These are phyloP conservation scores for Bagarius yarrelli DNA, from an alignment of 2,113 vertebrate genomes.

Conservation along the genomic window DNA sequence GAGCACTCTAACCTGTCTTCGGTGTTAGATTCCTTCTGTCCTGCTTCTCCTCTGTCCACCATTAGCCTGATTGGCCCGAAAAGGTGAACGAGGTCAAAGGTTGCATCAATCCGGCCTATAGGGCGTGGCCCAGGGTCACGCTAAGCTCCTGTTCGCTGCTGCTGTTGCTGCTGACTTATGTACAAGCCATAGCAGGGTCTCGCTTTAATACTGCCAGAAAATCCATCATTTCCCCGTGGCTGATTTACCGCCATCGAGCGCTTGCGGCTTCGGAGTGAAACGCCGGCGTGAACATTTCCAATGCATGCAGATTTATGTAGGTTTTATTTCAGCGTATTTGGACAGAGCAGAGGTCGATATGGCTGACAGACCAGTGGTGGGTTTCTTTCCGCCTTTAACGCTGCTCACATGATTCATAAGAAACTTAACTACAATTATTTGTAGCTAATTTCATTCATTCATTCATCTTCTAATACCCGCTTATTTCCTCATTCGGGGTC, in stretches of 20 bases:
- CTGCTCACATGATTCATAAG: background rate
- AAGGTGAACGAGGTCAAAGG: conserved; percentile 70
- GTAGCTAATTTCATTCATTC: background rate
- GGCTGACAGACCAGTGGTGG: conserved; percentile 5
- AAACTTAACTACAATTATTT: background rate
- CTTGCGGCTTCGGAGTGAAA: conserved; percentile 27
- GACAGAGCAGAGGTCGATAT: conserved; percentile 52
- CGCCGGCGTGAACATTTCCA: conserved; percentile 59
- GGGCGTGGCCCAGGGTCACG: conserved; percentile 53
- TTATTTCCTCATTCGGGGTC: no score
- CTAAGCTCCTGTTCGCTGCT: conserved; percentile 10
- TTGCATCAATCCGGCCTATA: conserved; percentile 66
- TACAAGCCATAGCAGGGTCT: conserved; percentile 48
- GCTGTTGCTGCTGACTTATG: conserved; percentile 66
- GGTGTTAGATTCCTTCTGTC: conserved; percentile 63
- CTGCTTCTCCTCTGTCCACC: conserved; percentile 55
- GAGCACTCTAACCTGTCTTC: conserved; percentile 8
- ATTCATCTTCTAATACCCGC: no score
- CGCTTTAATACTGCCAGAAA: conserved; percentile 70
- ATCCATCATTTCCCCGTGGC: conserved; percentile 69
- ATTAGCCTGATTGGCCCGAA: conserved; percentile 75
- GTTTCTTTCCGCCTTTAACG: background rate
- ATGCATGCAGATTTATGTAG: conserved; percentile 69
- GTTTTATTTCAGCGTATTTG: conserved; percentile 63
- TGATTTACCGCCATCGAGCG: conserved; percentile 68